Base-by-base conservation (phyloP, 2,888 invertebrate genomes). In the Perdita meconis region DNA sequence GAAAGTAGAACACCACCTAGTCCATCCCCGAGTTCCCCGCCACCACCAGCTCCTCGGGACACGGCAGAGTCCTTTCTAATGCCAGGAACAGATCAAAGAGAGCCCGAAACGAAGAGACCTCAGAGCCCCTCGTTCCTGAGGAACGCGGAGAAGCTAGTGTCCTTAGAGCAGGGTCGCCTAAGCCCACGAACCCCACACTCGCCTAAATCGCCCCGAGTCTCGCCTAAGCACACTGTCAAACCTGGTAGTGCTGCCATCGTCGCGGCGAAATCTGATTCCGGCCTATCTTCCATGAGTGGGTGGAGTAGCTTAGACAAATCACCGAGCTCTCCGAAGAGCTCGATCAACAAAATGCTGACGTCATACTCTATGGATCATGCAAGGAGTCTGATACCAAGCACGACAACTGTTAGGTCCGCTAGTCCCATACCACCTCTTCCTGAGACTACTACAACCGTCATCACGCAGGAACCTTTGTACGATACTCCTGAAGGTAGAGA, bases 271-370 rank as follows among this genome's bases (percentile, higher is more conserved):
- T 97, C 97, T 0, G 97, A 97, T 91, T 97, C 97, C 0, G 97
- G 97, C 0, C 93, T 97, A 61, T 97, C 97, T 0, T 97, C 97
- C 5, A 96, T 97, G 95, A 97, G 96, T 89, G 97, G 97, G 3
- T 96, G 97, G 95, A 96, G 96, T 12, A 96, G 96, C 89, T 93
- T 97, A 87, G 97, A 97, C 91, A 97, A 97, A 93, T 97, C 97
- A 38, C 97, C 97, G 2, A 96, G 96, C 30, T 97, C 96, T 0
- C 96, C 97, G 0, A 96, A 96, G 91, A 95, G 93, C 93, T 90
- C 94, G 92, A 88, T 90, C 90, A 92, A 91, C 13, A 92, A 91
- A 82, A 87, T 91, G 83, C 78, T 89, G 34, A 90, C 89, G 13
- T 90, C 91, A 1, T 90, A 91, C 80, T 89, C 91, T 13, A 78